phyloP scores from a whole-genome alignment of 2,113 vertebrate species.

The Galbula dea region DNA sequence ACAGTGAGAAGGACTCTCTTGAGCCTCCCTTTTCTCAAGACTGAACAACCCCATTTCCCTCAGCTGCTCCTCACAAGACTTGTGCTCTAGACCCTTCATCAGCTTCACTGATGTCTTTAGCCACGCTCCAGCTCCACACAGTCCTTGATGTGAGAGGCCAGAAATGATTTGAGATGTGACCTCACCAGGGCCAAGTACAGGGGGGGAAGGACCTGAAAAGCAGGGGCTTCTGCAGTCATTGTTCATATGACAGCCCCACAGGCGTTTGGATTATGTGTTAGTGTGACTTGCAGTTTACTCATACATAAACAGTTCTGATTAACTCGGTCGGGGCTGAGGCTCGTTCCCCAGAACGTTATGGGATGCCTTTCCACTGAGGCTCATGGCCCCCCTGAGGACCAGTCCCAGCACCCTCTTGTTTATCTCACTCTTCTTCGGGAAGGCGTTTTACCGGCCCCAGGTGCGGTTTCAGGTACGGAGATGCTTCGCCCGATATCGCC shows the following conservation, averaged over 20 bases:
- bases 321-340: too few relatives aligned
- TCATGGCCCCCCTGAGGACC: rapidly evolving
- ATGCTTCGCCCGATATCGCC: not conserved
- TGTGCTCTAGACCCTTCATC: too few relatives aligned
- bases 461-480: not conserved
- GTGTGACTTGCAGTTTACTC: not conserved
- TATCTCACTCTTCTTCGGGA: rapidly evolving
- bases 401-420: rapidly evolving
- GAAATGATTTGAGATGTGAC: too few relatives aligned
- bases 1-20: too few relatives aligned
- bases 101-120: too few relatives aligned
- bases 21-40: too few relatives aligned
- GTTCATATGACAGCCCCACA: rapidly evolving
- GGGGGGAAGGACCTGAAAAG: not conserved
- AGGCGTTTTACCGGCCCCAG: not conserved
- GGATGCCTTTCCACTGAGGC: rapidly evolving
- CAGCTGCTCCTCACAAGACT: too few relatives aligned
- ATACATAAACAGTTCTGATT: rapidly evolving
- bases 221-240: rapidly evolving
- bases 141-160: too few relatives aligned
- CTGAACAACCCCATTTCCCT: too few relatives aligned
- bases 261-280: rapidly evolving
- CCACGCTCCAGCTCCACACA: not conserved
- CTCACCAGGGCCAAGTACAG: too few relatives aligned
- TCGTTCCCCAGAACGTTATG: not conserved